These are phyloP conservation scores for Recurvirostra avosetta DNA, from an alignment of 2,113 vertebrate genomes.

Conservation along the genomic window DNA sequence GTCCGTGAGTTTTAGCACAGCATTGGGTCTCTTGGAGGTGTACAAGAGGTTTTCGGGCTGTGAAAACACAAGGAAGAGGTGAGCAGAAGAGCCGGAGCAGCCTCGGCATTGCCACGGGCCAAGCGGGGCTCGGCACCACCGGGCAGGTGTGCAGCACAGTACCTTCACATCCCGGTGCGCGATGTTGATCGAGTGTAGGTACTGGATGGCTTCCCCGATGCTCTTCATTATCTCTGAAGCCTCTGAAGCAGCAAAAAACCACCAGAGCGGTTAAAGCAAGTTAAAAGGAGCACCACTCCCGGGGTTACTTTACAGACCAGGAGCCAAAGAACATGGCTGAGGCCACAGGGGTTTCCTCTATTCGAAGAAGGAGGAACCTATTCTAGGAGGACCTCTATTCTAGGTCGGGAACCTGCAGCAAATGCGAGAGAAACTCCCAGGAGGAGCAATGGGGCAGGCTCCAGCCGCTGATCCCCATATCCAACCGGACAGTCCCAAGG, in stretches of 20 bases:
- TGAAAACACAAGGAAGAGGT: background rate
- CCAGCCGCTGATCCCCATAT: background rate
- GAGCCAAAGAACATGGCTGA: background rate
- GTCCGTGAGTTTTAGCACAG: constrained; percentile 95
- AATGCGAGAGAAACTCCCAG: background rate
- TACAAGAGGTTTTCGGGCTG: constrained; percentile 97
- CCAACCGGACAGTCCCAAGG: background rate
- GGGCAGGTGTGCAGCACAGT: accelerated
- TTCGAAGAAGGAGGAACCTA: background rate
- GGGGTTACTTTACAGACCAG: background rate
- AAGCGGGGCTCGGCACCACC: accelerated
- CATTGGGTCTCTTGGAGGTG: constrained; percentile 86
- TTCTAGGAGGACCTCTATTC: too few species aligned
- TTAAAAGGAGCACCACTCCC: background rate
- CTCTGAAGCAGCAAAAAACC: constrained; percentile 71
- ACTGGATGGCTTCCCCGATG: constrained; percentile 94
- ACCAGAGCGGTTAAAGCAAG: background rate
- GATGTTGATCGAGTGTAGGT: constrained; percentile 93
- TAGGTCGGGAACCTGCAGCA: background rate
- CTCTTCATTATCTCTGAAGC: constrained; percentile 98
- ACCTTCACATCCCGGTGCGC: constrained; percentile 98
- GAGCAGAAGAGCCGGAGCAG: background rate
- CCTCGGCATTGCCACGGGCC: accelerated
- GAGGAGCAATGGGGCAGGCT: background rate
- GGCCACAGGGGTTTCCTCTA: background rate